Evolutionary conservation across 2,113 vertebrate genomes (phyloP).

Genomic region (Dasyornis broadbenti): DNA sequence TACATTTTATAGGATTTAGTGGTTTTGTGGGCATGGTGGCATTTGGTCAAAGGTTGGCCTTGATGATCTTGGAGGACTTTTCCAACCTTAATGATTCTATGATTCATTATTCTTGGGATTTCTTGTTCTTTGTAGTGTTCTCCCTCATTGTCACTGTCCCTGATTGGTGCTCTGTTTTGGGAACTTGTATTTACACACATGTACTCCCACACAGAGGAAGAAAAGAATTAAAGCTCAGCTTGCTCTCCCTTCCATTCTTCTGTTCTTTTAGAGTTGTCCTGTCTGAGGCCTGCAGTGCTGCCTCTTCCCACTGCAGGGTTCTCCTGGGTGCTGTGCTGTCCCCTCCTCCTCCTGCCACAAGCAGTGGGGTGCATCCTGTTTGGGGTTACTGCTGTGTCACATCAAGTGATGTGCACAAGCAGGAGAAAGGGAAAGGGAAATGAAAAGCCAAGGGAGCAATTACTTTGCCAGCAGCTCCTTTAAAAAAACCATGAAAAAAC

Average conservation of each 20-base stretch:
- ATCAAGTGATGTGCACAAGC: not conserved
- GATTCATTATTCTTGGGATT: not conserved
- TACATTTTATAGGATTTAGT: not conserved
- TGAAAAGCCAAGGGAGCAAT: not conserved
- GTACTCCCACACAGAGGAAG: not conserved
- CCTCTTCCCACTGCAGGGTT: not conserved
- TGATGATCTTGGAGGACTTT: not conserved
- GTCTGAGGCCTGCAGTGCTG: not conserved
- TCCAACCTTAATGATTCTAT: not conserved
- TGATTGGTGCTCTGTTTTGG: not conserved
- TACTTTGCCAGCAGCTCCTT: not conserved
- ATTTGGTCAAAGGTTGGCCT: not conserved
- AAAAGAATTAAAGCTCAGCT: not conserved
- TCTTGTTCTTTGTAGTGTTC: not conserved
- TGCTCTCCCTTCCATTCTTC: not conserved
- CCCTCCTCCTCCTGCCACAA: not conserved
- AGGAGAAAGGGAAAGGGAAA: not conserved
- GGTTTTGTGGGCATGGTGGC: not conserved
- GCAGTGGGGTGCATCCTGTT: conserved; percentile 14
- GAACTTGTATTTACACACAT: not conserved
- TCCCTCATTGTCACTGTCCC: not conserved
- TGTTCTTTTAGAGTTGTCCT: not conserved
- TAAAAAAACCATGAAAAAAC: not conserved
- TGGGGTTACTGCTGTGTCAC: not conserved
- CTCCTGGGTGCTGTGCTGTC: not conserved